Percentiles rank a stretch among this genome's conserved stretches.
These are phyloP conservation scores for Zoanthus solanderi DNA, from an alignment of 92 coral and sea anemone genomes.

Conservation along the genomic window DNA sequence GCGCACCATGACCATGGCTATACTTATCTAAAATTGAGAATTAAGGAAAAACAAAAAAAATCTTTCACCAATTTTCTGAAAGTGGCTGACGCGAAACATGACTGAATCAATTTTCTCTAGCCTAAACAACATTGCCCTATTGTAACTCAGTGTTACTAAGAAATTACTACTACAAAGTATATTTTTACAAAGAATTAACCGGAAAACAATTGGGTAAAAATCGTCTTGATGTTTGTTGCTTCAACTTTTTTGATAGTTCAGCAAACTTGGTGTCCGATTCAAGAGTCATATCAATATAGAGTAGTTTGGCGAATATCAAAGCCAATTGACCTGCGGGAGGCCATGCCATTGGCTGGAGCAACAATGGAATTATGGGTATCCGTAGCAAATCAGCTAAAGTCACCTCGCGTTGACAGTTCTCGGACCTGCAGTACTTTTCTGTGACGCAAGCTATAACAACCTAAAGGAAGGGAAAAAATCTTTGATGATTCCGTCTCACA, in stretches of 20 bases:
- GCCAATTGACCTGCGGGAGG: constrained; percentile 94
- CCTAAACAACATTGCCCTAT: too few relatives aligned
- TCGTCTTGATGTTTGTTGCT: constrained; percentile 29
- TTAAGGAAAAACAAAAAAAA: too few relatives aligned
- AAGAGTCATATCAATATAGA: constrained; percentile 77
- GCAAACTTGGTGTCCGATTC: constrained; percentile 24
- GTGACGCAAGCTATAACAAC: constrained; percentile 87
- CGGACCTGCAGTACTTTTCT: constrained; percentile 77
- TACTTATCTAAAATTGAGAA: too few relatives aligned
- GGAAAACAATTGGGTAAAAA: not conserved
- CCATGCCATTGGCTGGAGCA: constrained; percentile 84
- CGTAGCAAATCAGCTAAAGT: constrained; percentile 84
- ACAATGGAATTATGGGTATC: constrained; percentile 85
- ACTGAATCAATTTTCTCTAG: too few relatives aligned
- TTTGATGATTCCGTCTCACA: too few relatives aligned
- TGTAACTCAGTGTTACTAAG: too few relatives aligned
- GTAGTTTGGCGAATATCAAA: constrained; percentile 80
- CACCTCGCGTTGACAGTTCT: constrained; percentile 90
- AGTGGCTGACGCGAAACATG: too few relatives aligned
- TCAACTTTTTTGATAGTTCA: constrained; percentile 18
- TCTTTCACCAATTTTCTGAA: too few relatives aligned
- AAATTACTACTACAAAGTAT: not conserved
- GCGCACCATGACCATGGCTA: too few relatives aligned
- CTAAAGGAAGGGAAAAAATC: constrained; percentile 41
- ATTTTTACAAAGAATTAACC: not conserved